phyloP scores from a whole-genome alignment of 2,888 invertebrate species.

The Pinctada fucata region DNA sequence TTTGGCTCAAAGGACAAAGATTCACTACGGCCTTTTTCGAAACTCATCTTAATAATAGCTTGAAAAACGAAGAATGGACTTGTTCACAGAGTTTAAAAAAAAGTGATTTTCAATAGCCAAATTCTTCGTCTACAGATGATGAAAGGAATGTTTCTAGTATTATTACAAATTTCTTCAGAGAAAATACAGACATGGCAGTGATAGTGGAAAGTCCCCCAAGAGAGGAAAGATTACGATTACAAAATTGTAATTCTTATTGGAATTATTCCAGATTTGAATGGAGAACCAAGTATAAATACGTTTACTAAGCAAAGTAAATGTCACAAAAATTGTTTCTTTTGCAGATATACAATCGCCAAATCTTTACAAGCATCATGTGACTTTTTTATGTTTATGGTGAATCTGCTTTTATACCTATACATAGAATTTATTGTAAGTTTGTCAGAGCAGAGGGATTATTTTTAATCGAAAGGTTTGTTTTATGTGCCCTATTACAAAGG shows the following conservation, averaged over 20 bases:
- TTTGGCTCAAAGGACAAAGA: neutral
- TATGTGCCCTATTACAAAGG: neutral
- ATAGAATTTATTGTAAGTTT: constrained; percentile 32
- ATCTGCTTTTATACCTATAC: constrained; percentile 31
- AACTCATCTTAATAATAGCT: neutral
- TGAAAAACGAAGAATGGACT: neutral
- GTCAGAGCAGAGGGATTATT: constrained; percentile 18
- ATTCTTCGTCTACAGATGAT: too few relatives aligned
- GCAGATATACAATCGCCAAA: constrained; percentile 5
- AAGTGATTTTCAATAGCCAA: too few relatives aligned
- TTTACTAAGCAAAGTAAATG: constrained; percentile 13
- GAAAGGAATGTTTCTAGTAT: too few relatives aligned
- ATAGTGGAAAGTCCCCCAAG: constrained; percentile 2
- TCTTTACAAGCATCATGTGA: neutral
- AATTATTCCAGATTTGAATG: too few relatives aligned
- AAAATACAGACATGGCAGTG: too few relatives aligned
- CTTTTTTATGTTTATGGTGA: constrained; percentile 16
- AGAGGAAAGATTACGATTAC: constrained; percentile 17
- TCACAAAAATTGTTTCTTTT: constrained; percentile 10
- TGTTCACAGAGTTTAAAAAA: neutral
- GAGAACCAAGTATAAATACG: constrained; percentile 15
- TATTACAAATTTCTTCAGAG: too few relatives aligned
- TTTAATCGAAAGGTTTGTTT: neutral
- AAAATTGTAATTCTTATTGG: constrained; percentile 14
- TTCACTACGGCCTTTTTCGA: neutral